These are phyloP conservation scores for Hirudinaria manillensis DNA, from an alignment of 2,888 invertebrate species.

Conservation along the genomic window DNA sequence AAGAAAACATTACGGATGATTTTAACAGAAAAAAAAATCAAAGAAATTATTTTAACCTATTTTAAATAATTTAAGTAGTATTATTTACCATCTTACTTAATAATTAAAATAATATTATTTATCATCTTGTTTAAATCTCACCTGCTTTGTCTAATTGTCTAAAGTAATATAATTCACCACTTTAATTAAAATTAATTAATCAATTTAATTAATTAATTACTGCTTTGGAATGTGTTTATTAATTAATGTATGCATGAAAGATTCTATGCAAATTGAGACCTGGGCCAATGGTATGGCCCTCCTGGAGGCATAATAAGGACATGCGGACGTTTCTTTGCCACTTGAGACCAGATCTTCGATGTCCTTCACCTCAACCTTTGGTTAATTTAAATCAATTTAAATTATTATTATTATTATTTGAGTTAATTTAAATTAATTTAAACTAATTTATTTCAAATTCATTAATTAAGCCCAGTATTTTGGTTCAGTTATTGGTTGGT, in stretches of 20 bases:
- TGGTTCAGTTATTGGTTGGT: no score
- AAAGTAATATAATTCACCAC: no score
- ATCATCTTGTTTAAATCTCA: no score
- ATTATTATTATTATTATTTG: background rate
- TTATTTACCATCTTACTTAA: background rate
- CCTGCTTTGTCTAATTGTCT: no score
- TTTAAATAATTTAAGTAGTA: background rate
- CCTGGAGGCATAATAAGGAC: conserved; percentile 87
- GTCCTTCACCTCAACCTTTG: conserved; percentile 62
- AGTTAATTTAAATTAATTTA: background rate
- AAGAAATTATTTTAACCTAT: background rate
- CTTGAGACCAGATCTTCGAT: conserved; percentile 73
- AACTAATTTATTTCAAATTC: background rate
- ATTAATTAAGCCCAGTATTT: background rate
- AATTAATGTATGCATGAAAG: no score
- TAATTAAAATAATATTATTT: no score
- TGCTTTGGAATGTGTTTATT: background rate
- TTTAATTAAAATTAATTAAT: background rate
- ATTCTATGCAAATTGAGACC: conserved; percentile 49
- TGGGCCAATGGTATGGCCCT: conserved; percentile 77
- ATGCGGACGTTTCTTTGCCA: conserved; percentile 63
- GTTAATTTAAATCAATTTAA: background rate
- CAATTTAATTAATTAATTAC: background rate
- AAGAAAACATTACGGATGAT: background rate
- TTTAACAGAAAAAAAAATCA: background rate